These are phyloP conservation scores for Stegana nigrithorax DNA, from an alignment of 2,888 invertebrate genomes.

Conservation along the genomic window DNA sequence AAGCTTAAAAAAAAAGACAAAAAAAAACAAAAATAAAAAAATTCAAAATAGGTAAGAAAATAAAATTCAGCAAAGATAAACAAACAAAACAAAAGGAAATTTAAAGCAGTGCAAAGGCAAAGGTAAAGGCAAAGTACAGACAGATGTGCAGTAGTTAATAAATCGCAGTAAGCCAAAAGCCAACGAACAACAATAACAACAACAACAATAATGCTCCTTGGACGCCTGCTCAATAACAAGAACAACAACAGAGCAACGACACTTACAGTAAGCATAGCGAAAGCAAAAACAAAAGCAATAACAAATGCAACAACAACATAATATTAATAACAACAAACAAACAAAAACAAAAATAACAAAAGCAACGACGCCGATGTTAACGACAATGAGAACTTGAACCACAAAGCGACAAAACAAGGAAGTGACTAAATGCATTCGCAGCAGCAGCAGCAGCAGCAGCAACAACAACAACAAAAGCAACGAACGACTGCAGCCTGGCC, in stretches of 20 bases:
- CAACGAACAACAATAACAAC: neutral
- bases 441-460: neutral
- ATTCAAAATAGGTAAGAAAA: no score
- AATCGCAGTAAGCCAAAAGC: neutral
- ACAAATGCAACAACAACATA: neutral
- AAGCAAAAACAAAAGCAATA: neutral
- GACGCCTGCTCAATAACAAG: neutral
- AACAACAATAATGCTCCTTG: neutral
- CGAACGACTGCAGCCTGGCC: no score
- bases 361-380: neutral
- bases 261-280: no score
- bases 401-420: constrained; percentile 6
- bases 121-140: neutral
- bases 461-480: neutral
- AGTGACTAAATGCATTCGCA: constrained; percentile 2
- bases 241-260: neutral
- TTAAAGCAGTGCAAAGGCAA: neutral
- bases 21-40: no score
- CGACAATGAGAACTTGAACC: neutral
- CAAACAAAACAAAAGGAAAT: no score
- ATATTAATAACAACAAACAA: neutral
- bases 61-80: no score
- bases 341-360: no score
- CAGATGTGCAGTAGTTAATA: neutral
- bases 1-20: no score